A percentile compares a stretch with the other conserved stretches of the same genome.
phyloP scores from a whole-genome alignment of 2,113 vertebrate genomes.

The Scophthalmus maximus region DNA sequence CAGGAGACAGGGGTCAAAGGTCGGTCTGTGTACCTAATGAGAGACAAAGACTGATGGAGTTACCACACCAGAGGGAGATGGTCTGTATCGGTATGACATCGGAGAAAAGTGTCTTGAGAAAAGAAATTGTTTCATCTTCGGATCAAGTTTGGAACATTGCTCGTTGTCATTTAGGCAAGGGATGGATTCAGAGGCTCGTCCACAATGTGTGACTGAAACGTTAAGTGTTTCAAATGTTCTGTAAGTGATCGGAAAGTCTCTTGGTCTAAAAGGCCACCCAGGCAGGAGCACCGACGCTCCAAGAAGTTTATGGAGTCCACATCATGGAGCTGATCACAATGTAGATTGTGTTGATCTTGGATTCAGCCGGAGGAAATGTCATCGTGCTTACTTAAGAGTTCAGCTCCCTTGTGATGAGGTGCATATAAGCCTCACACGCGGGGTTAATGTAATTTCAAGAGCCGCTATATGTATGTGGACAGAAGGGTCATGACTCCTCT shows the following conservation, averaged over 20 bases:
- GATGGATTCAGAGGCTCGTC: neutral
- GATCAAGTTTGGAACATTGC: neutral
- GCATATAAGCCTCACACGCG: neutral
- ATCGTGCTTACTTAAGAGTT: slow-evolving; percentile 38
- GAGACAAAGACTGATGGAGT: slow-evolving; percentile 36
- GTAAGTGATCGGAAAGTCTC: too few relatives aligned
- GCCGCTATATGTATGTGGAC: slow-evolving; percentile 21
- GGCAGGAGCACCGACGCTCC: neutral
- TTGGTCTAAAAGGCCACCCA: slow-evolving; percentile 22
- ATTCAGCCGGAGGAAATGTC: slow-evolving; percentile 41
- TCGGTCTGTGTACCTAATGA: slow-evolving; percentile 40
- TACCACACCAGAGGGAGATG: slow-evolving; percentile 16
- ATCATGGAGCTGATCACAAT: neutral
- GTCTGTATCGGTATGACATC: slow-evolving; percentile 8
- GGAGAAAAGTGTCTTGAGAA: neutral
- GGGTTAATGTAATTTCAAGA: slow-evolving; percentile 48
- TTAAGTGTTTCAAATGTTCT: too few relatives aligned
- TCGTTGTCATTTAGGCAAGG: neutral
- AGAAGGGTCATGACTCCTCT: slow-evolving; percentile 8
- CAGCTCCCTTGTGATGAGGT: slow-evolving; percentile 23
- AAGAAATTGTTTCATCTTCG: neutral
- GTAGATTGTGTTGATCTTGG: slow-evolving; percentile 49
- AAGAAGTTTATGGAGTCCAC: slow-evolving; percentile 3
- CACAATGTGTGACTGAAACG: neutral
- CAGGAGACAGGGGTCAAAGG: slow-evolving; percentile 58